Conservation (phyloP, 2,888 invertebrate genomes). For the Macrophya annulata region DNA sequence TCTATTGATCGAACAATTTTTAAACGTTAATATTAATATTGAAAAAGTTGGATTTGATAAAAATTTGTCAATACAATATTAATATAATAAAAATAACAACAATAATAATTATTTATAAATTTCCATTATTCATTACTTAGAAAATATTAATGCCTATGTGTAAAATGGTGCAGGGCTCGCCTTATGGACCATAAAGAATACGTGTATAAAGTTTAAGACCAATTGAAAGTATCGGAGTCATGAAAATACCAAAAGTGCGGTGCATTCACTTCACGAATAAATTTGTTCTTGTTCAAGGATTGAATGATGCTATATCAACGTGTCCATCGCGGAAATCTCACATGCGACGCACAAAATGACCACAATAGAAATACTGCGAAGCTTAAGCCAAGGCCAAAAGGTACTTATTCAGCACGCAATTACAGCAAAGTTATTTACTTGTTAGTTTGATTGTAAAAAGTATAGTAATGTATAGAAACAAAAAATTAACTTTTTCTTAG, state of each 20-base stretch:
- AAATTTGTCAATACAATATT: too few species aligned
- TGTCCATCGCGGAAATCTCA: slow-evolving; percentile 17
- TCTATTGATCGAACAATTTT: neutral
- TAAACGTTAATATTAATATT: neutral
- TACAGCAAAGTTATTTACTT: neutral
- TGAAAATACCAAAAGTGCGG: neutral
- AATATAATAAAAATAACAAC: neutral
- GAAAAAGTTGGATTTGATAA: neutral
- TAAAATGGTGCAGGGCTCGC: neutral
- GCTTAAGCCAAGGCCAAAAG: slow-evolving; percentile 35
- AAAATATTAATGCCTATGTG: neutral
- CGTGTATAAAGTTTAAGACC: neutral
- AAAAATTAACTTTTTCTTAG: neutral
- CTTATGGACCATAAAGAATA: neutral
- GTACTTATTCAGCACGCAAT: neutral
- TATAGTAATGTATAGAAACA: neutral
- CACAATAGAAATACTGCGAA: slow-evolving; percentile 36
- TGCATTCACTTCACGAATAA: neutral
- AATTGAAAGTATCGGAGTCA: neutral
- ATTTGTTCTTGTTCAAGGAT: neutral
- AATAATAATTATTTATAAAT: neutral
- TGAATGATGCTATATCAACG: slow-evolving; percentile 9
- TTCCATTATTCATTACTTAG: neutral
- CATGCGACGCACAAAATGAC: slow-evolving; percentile 22
- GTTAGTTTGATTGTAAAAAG: neutral